Evolutionary conservation across 2,113 vertebrate genomes (phyloP).

Genomic region (Cinclus mexicanus): DNA sequence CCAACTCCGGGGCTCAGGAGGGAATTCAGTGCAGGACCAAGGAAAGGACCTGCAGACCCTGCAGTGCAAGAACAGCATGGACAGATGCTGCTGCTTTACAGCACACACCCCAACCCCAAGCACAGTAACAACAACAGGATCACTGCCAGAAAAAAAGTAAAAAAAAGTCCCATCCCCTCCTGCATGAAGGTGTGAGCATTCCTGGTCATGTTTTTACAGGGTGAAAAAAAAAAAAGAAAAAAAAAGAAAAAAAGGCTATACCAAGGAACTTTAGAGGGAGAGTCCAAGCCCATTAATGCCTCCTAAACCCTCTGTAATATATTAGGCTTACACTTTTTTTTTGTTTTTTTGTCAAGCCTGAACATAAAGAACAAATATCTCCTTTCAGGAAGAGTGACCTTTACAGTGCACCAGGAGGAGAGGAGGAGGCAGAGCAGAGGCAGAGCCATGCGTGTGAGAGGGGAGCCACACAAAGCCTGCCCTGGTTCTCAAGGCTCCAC

Average conservation of each 20-base stretch:
- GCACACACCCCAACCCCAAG: background rate
- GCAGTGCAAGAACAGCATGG: background rate
- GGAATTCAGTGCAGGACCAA: background rate
- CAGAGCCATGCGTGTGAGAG: background rate
- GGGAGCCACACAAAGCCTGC: background rate
- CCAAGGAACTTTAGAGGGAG: background rate
- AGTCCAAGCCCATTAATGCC: background rate
- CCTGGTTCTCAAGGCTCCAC: background rate
- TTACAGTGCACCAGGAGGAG: conserved; percentile 5
- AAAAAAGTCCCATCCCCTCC: background rate
- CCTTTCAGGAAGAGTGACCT: conserved; percentile 43
- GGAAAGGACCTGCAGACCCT: background rate
- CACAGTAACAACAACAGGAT: background rate
- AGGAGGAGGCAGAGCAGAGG: conserved; percentile 3
- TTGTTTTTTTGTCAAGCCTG: background rate
- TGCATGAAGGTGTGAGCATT: background rate
- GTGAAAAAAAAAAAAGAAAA: background rate
- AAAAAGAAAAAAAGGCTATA: background rate
- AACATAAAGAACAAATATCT: conserved; percentile 48
- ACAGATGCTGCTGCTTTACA: background rate
- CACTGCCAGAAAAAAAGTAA: background rate
- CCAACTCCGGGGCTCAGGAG: background rate
- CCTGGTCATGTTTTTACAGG: background rate
- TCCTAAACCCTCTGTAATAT: background rate
- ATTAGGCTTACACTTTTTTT: background rate